These are phyloP conservation scores for Lordiphosa fenestrarum DNA, from an alignment of 2,888 invertebrate genomes.

Conservation along the genomic window DNA sequence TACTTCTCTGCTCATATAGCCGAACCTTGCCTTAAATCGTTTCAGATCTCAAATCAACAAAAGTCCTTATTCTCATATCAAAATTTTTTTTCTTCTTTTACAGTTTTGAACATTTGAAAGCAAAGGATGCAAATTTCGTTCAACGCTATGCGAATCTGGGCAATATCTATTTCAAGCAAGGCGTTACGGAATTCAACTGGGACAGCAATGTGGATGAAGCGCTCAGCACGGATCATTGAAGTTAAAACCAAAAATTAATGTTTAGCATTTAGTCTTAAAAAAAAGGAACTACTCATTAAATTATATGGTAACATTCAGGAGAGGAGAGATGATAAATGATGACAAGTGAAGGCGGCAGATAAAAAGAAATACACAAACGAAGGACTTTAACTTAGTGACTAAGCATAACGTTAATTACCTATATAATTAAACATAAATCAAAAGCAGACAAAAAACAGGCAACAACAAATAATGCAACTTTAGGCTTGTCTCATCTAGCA, in stretches of 20 bases:
- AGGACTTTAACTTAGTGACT: constrained; percentile 68
- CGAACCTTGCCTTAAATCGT: too few species aligned
- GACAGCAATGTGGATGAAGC: constrained; percentile 90
- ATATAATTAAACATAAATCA: constrained; percentile 28
- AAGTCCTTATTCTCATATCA: neutral
- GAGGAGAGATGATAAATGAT: constrained; percentile 21
- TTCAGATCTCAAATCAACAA: too few species aligned
- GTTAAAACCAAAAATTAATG: constrained; percentile 61
- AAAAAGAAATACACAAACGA: constrained; percentile 47
- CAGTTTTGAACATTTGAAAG: constrained; percentile 90
- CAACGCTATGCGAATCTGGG: constrained; percentile 92
- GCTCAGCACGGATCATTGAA: constrained; percentile 79
- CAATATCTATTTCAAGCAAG: constrained; percentile 87
- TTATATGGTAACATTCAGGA: constrained; percentile 20
- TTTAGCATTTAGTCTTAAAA: constrained; percentile 43
- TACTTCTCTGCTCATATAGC: too few species aligned
- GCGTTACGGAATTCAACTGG: constrained; percentile 94
- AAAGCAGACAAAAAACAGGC: constrained; percentile 25
- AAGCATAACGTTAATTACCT: constrained; percentile 57
- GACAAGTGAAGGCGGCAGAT: constrained; percentile 28
- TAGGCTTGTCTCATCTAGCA: constrained; percentile 36
- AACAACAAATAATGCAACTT: constrained; percentile 11
- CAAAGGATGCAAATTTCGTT: constrained; percentile 90
- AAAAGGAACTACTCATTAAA: constrained; percentile 25
- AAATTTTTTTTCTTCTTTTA: constrained; percentile 16